These are phyloP conservation scores for Echinops telfairi DNA, from an alignment of 2,113 vertebrate genomes.

Conservation along the genomic window DNA sequence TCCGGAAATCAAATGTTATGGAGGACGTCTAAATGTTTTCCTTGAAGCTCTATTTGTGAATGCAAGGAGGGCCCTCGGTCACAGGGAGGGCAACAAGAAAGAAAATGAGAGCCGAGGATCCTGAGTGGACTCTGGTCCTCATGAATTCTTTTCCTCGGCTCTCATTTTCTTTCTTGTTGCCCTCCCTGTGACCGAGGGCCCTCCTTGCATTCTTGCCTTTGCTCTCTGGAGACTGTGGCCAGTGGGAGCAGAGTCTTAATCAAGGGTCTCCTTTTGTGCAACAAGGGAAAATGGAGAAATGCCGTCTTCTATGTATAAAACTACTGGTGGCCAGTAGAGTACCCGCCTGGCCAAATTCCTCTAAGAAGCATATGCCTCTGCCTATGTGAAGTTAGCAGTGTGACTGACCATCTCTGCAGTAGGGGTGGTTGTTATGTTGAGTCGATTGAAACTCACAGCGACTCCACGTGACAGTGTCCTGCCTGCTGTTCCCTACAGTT, in stretches of 20 bases:
- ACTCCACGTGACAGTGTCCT: not conserved
- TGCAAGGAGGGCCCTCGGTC: not conserved
- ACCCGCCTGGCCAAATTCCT: not conserved
- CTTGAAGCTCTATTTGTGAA: not conserved
- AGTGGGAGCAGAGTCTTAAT: not conserved
- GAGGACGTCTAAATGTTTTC: not conserved
- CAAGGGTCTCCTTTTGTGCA: not conserved
- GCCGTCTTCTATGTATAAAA: not conserved
- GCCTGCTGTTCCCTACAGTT: not conserved
- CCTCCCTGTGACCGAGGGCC: not conserved
- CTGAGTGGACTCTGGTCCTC: not conserved
- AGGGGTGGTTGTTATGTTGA: not conserved
- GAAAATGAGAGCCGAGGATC: not conserved
- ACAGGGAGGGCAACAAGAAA: not conserved
- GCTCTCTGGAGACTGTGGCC: too few species aligned
- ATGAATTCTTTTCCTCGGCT: not conserved
- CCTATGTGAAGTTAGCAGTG: not conserved
- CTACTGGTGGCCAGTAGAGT: not conserved
- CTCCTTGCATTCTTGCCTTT: not conserved
- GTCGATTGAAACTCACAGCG: not conserved
- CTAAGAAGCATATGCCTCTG: not conserved
- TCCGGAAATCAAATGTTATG: too few species aligned
- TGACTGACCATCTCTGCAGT: not conserved
- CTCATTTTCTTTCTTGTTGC: not conserved
- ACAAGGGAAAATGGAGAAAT: not conserved